These are phyloP conservation scores for Syngnathoides biaculeatus DNA, from an alignment of 2,113 vertebrate genomes.

Conservation along the genomic window DNA sequence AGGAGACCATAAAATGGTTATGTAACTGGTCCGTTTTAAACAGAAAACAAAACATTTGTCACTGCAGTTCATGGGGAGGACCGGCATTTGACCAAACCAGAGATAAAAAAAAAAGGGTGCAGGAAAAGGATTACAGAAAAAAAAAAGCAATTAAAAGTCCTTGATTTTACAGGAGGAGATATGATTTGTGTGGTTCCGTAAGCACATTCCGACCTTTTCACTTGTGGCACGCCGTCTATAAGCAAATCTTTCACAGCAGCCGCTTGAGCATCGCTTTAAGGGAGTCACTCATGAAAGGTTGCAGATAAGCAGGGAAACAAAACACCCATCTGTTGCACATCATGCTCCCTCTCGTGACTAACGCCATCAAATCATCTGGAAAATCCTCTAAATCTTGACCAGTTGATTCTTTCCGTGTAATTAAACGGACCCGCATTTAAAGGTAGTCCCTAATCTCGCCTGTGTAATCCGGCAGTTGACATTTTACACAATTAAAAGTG, in stretches of 20 bases:
- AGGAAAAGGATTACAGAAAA: not conserved
- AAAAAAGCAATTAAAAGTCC: not conserved
- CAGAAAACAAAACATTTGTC: not conserved
- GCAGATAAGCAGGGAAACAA: slow-evolving; percentile 32
- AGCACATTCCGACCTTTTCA: slow-evolving; percentile 59
- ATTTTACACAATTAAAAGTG: slow-evolving; percentile 64
- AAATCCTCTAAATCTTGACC: slow-evolving; percentile 50
- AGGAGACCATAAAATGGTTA: too few relatives aligned
- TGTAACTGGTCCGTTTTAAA: not conserved
- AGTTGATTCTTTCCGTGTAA: slow-evolving; percentile 52
- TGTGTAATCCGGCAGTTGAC: slow-evolving; percentile 59
- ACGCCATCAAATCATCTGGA: slow-evolving; percentile 28
- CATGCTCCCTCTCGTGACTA: slow-evolving; percentile 25
- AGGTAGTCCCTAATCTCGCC: slow-evolving; percentile 44
- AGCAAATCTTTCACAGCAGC: slow-evolving; percentile 26
- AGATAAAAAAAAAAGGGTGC: not conserved
- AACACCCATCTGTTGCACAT: slow-evolving; percentile 28
- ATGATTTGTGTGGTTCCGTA: not conserved
- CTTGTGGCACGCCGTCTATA: slow-evolving; percentile 23
- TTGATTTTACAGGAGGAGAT: not conserved
- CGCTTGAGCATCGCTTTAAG: slow-evolving; percentile 17
- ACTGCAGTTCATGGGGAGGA: not conserved
- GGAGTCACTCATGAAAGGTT: slow-evolving; percentile 27
- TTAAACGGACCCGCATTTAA: slow-evolving; percentile 65
- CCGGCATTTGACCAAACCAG: not conserved